Evolutionary conservation across 1,140 invertebrate species (phyloP), one percentile per base, ranked within the genome.

Genomic region (Tenebrio molitor): DNA sequence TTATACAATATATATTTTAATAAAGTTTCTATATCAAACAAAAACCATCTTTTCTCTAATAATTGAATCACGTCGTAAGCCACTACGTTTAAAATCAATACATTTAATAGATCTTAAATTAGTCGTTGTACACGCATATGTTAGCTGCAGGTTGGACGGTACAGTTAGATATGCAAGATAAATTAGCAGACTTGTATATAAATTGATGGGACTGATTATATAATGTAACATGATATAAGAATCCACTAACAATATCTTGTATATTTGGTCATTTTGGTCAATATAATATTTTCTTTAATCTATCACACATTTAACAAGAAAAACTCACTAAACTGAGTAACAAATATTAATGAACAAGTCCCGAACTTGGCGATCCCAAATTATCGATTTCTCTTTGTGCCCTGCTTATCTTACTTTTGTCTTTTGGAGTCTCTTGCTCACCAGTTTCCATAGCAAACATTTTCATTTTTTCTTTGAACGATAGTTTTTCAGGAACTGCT

Each of bases 391-490:
- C 95, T 75, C 95, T 88, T 84, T 97, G 95, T 33, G 94, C 94
- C 75, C 93, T 87, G n/a, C 94, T 96, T 80, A 95, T 95, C 86
- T 96, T 97, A 33, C 95, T 92, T 86, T 96, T 96, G 81, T 96
- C 94, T 83, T 93, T 92, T 39, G 94, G 94, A 8, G 94, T 95
- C 74, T 91, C 89, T 77, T 90, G 88, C 83, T 97, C 94, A 17
- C 95, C 95, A 0, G 93, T 93, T 84, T 96, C 95, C 85, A 95
- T 91, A 8, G 95, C 95, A 86, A 97, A 97, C 94, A 97, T 96
- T 84, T 96, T 96, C 95, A 97, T 97, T 84, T 97, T 97, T 82
- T 97, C 95, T 82, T 95, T 95, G 81, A 97, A 97, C 62, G 92
- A 93, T 6, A 97, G 85, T 79, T 96, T 96, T 81, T 97, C 95